These are phyloP conservation scores for Schizopygopsis malacanthus DNA, from an alignment of 2,797 vertebrate species.

Conservation along the genomic window DNA sequence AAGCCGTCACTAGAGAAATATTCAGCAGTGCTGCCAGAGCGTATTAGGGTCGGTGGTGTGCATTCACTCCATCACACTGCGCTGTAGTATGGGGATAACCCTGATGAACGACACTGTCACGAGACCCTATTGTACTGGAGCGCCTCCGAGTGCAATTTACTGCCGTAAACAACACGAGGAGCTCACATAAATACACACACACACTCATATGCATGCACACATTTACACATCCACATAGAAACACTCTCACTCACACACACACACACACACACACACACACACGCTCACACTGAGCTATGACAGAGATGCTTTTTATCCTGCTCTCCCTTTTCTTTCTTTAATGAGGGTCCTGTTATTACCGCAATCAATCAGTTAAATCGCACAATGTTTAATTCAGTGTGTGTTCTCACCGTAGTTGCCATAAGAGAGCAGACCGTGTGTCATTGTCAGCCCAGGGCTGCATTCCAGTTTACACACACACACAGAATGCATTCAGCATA, in stretches of 20 bases:
- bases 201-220: slow-evolving; percentile 47
- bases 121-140: slow-evolving; percentile 84
- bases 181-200: slow-evolving; percentile 33
- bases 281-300: slow-evolving; percentile 61
- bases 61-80: slow-evolving; percentile 66
- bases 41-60: slow-evolving; percentile 91
- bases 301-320: slow-evolving; percentile 77
- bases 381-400: slow-evolving; percentile 99
- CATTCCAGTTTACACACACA: slow-evolving; percentile 36
- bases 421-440: slow-evolving; percentile 94
- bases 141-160: slow-evolving; percentile 92
- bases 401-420: slow-evolving; percentile 96
- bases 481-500: slow-evolving; percentile 19
- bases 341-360: slow-evolving; percentile 99
- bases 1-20: slow-evolving; percentile 86
- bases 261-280: slow-evolving; percentile 66
- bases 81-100: slow-evolving; percentile 48
- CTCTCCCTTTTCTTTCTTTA: slow-evolving; percentile 89
- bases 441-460: slow-evolving; percentile 90
- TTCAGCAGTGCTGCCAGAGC: slow-evolving; percentile 81
- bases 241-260: slow-evolving; percentile 56
- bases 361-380: slow-evolving; percentile 99
- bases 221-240: slow-evolving; percentile 35
- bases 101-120: slow-evolving; percentile 93
- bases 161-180: slow-evolving; percentile 92